These are phyloP conservation scores for Heloderma charlesbogerti DNA, from an alignment of 2,113 vertebrate species.

Conservation along the genomic window DNA sequence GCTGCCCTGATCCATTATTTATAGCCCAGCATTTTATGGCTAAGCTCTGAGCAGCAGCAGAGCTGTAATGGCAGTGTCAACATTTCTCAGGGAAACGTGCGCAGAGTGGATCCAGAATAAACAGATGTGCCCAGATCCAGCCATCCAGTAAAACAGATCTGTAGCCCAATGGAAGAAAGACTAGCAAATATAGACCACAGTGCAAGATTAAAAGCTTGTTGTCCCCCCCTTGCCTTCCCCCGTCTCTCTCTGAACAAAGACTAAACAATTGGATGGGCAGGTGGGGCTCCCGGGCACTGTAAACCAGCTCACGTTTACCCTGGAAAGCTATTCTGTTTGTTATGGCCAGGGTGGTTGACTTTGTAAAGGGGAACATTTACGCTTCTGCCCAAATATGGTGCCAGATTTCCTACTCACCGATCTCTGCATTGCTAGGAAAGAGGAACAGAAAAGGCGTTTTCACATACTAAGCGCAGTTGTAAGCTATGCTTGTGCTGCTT, in stretches of 20 bases:
- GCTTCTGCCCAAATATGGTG: neutral
- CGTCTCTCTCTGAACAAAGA: neutral
- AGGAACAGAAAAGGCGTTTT: neutral
- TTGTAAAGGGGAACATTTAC: neutral
- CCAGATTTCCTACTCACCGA: neutral
- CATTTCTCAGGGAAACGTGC: neutral
- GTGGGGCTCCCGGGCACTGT: neutral
- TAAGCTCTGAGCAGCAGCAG: neutral
- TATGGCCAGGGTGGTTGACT: neutral
- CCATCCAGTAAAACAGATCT: neutral
- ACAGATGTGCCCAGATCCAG: neutral
- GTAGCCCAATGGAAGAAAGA: too few species aligned
- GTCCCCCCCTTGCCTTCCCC: too few species aligned
- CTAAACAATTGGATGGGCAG: neutral
- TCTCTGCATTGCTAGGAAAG: neutral
- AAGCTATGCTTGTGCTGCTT: neutral
- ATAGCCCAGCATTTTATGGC: constrained; percentile 13
- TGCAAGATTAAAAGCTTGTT: neutral
- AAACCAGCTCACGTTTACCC: neutral
- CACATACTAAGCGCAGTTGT: too few species aligned
- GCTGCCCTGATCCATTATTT: constrained; percentile 20
- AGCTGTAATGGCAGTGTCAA: neutral
- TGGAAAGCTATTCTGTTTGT: neutral
- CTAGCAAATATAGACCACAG: neutral
- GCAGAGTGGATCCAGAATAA: neutral